Base-by-base conservation (phyloP, 2,888 invertebrate species). In the Polydrusus tereticollis region DNA sequence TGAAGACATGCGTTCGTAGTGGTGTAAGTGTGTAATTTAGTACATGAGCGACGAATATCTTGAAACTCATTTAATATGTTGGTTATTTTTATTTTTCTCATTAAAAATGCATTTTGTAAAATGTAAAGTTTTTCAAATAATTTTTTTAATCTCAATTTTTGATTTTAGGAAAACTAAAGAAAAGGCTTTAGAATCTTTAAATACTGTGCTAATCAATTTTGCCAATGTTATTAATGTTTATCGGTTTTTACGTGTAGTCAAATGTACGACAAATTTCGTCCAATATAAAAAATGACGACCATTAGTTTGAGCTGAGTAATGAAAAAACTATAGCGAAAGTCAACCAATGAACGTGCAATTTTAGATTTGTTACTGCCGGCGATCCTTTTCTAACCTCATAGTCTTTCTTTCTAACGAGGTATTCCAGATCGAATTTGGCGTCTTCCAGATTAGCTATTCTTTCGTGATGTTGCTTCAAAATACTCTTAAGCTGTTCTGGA, bases 401-500 rank as follows among this genome's bases (percentile, higher is more conserved):
- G 88, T 99, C 99, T 94, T 99, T 99, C 91, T 94, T 94, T 89
- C 95, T 95, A 88, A 98, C 97, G 89, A 95, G 90, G 90, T 94
- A 94, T 91, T 99, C 99, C 92, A 98, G 91, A 92, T 99, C 99
- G 90, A 94, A 99, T 90, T 98, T 99, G 87, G 93, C 90, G 84
- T 94, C 94, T 91, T 98, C 98, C 90, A 98, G 91, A 82, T 88
- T 87, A 87, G 86, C 87, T 90, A 98, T 94, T 90, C 95, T 93
- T 85, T 91, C 90, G 89, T 98, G 92, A 90, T 97, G 94, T 84
- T 92, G 92, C 89, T 92, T 93, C 89, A 90, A 88, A 88, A 91
- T 89, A 86, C 89, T 89, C 89, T 88, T 91, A 88, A 94, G 81
- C 87, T 89, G 88, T 87, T 94, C 95, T 95, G 80, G 20, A 67